A percentile compares a stretch with the other conserved stretches of the same genome.
phyloP scores from a whole-genome alignment of 2,888 invertebrate species.

The Stenichneumon culpator region DNA sequence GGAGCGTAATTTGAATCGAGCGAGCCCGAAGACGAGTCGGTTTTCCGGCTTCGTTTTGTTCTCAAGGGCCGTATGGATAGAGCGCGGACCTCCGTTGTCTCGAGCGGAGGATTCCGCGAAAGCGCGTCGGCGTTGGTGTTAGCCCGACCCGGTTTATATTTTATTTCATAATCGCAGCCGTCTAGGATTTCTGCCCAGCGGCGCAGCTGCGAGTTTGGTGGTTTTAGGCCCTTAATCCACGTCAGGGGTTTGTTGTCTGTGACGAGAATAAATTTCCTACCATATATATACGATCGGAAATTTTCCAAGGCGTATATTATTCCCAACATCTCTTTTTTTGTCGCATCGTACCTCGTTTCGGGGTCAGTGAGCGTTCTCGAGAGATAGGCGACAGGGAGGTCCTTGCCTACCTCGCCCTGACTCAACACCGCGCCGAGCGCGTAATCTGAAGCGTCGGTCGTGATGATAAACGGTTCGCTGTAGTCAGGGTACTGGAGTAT shows the following conservation, averaged over 20 bases:
- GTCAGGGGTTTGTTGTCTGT: slow-evolving; percentile 61
- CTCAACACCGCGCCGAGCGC: slow-evolving; percentile 77
- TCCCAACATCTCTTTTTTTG: slow-evolving; percentile 69
- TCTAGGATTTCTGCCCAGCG: slow-evolving; percentile 74
- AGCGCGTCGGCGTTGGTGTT: background rate
- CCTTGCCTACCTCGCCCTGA: slow-evolving; percentile 77
- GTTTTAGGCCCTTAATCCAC: slow-evolving; percentile 74
- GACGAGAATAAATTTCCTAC: slow-evolving; percentile 62
- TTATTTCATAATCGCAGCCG: slow-evolving; percentile 71
- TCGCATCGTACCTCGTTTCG: slow-evolving; percentile 72
- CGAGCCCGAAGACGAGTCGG: too few relatives aligned
- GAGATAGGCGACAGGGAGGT: slow-evolving; percentile 77
- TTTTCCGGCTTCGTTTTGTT: background rate
- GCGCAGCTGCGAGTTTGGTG: slow-evolving; percentile 72
- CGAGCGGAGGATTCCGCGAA: slow-evolving; percentile 28
- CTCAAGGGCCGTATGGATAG: background rate
- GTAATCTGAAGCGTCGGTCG: slow-evolving; percentile 77
- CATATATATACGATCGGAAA: too few relatives aligned
- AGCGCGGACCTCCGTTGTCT: background rate
- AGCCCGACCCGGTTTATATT: slow-evolving; percentile 43
- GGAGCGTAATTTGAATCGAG: too few relatives aligned
- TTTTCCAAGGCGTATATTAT: slow-evolving; percentile 76
- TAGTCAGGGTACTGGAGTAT: slow-evolving; percentile 77
- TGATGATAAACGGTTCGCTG: slow-evolving; percentile 71
- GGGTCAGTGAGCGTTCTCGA: slow-evolving; percentile 74